Evolutionary conservation across 2,113 vertebrate genomes (phyloP).

Genomic region (Corythoichthys intestinalis): DNA sequence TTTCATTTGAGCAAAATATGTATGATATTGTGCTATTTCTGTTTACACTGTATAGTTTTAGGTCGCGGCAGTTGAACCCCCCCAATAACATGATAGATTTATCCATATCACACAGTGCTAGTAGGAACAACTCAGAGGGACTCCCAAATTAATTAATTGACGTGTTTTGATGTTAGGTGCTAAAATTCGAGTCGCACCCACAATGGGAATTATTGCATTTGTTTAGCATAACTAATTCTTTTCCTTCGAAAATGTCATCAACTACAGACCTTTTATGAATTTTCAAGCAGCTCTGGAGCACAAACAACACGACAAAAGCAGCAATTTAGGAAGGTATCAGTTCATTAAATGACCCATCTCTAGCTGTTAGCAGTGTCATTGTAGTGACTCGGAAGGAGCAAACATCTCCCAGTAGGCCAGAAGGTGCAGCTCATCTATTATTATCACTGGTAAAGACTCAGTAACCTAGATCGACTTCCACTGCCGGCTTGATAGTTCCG

Average conservation of each 20-base stretch:
- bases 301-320: neutral
- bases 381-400: constrained; percentile 2
- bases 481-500: neutral
- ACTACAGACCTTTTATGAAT: neutral
- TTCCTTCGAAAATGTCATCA: neutral
- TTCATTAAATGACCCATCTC: neutral
- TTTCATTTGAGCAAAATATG: too few species aligned
- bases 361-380: neutral
- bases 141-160: neutral
- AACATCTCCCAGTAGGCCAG: constrained; percentile 10
- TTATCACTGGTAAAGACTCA: constrained; percentile 9
- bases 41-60: too few species aligned
- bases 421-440: constrained; percentile 10
- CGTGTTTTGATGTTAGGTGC: neutral
- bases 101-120: too few species aligned
- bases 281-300: neutral
- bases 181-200: neutral
- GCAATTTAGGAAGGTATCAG: neutral
- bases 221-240: neutral
- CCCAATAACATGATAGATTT: too few species aligned
- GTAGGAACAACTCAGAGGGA: neutral
- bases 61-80: too few species aligned
- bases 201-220: neutral
- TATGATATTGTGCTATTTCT: too few species aligned
- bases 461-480: constrained; percentile 6